Evolutionary conservation across 1,140 invertebrate species (phyloP).

Genomic region (Phocides pigmalion): DNA sequence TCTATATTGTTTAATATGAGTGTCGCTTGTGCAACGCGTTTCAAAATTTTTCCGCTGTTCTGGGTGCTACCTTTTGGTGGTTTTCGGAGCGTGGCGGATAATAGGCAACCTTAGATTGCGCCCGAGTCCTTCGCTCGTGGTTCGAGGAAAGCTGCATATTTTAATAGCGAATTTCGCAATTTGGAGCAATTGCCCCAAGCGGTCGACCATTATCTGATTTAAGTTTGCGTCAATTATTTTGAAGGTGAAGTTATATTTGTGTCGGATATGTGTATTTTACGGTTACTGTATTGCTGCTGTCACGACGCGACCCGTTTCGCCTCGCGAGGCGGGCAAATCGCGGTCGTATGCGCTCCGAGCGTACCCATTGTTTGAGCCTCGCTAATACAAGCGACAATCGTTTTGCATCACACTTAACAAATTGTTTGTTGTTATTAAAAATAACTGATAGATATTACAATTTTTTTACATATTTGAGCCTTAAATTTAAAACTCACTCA

Average conservation of each 20-base stretch:
- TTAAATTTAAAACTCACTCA: too few relatives aligned
- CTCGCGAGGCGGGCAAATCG: conserved; percentile 43
- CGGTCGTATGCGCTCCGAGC: conserved; percentile 47
- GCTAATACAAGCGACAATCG: conserved; percentile 47
- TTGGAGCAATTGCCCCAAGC: conserved; percentile 45
- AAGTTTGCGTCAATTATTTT: conserved; percentile 49
- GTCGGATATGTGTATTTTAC: conserved; percentile 32
- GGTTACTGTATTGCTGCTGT: conserved; percentile 20
- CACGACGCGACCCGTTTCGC: conserved; percentile 38
- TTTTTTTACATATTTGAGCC: too few relatives aligned
- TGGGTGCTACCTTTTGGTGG: conserved; percentile 74
- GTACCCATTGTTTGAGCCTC: conserved; percentile 52
- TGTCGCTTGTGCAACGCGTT: conserved; percentile 72
- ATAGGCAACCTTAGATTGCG: conserved; percentile 81
- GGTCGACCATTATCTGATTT: conserved; percentile 50
- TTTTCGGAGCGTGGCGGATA: conserved; percentile 82
- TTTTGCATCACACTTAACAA: conserved; percentile 52
- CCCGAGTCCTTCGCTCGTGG: conserved; percentile 73
- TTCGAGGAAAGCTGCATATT: conserved; percentile 76
- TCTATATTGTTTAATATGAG: conserved; percentile 80
- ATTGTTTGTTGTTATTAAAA: too few relatives aligned
- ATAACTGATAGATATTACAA: too few relatives aligned
- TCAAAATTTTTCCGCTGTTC: conserved; percentile 79
- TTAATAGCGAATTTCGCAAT: conserved; percentile 67
- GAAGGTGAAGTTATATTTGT: conserved; percentile 47